phyloP scores from a whole-genome alignment of 2,888 invertebrate species.

The Shargacucullia verbasci region DNA sequence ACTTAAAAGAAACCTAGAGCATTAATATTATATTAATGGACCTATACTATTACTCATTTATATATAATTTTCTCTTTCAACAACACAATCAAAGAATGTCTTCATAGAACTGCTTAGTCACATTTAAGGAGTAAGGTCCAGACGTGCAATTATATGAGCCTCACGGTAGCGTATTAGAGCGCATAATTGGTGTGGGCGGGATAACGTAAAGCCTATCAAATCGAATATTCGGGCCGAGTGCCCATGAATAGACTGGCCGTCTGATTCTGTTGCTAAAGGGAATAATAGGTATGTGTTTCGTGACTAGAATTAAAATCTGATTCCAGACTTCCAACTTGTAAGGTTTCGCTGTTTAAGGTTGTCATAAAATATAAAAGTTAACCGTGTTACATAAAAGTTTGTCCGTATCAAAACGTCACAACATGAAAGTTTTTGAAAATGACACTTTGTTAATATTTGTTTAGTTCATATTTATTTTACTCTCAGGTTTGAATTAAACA shows the following conservation, averaged over 20 bases:
- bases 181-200: slow-evolving; percentile 57
- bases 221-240: slow-evolving; percentile 55
- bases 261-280: slow-evolving; percentile 52
- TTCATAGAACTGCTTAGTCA: slow-evolving; percentile 40
- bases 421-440: no score
- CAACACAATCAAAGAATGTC: slow-evolving; percentile 22
- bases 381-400: no score
- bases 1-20: no score
- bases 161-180: slow-evolving; percentile 39
- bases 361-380: no score
- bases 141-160: slow-evolving; percentile 38
- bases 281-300: slow-evolving; percentile 22
- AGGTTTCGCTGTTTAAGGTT: no score
- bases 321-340: no score
- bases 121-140: slow-evolving; percentile 27
- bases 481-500: no score
- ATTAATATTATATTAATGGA: no score
- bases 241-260: slow-evolving; percentile 50
- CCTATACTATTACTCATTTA: slow-evolving; percentile 31
- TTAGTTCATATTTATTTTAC: no score
- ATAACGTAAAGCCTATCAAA: slow-evolving; percentile 53
- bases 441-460: no score
- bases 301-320: slow-evolving; percentile 34
- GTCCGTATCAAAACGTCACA: no score
- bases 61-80: slow-evolving; percentile 29